Evolutionary conservation across 2,113 vertebrate genomes (phyloP).

Genomic region (Coracopsis vasa): DNA sequence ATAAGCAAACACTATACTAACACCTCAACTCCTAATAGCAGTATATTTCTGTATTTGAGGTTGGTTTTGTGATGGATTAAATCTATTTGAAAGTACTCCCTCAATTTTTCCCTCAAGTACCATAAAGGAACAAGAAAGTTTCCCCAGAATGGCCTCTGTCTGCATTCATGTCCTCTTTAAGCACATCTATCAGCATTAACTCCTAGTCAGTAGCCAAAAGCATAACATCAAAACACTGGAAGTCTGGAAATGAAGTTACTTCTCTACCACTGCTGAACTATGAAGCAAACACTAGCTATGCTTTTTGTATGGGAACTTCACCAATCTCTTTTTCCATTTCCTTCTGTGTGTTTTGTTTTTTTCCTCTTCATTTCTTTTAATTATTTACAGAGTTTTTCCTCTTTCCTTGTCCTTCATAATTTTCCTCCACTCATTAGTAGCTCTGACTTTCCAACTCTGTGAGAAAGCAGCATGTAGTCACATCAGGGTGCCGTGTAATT

Average conservation of each 20-base stretch:
- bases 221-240: neutral
- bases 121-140: neutral
- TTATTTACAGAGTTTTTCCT: slow-evolving; percentile 5
- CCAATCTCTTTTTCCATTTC: neutral
- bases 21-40: neutral
- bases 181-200: neutral
- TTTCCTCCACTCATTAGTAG: slow-evolving; percentile 50
- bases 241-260: neutral
- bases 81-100: neutral
- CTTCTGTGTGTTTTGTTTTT: neutral
- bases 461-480: slow-evolving; percentile 67
- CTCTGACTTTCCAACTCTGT: slow-evolving; percentile 7
- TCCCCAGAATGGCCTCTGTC: neutral
- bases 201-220: neutral
- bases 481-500: slow-evolving; percentile 76
- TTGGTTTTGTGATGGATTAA: neutral
- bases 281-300: neutral
- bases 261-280: neutral
- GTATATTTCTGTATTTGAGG: neutral
- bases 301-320: neutral
- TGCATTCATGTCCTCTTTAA: neutral
- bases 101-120: neutral
- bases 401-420: neutral
- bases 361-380: neutral
- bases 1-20: neutral